Conservation (phyloP, 2,797 vertebrate genomes). For the Scarus forsteni region DNA sequence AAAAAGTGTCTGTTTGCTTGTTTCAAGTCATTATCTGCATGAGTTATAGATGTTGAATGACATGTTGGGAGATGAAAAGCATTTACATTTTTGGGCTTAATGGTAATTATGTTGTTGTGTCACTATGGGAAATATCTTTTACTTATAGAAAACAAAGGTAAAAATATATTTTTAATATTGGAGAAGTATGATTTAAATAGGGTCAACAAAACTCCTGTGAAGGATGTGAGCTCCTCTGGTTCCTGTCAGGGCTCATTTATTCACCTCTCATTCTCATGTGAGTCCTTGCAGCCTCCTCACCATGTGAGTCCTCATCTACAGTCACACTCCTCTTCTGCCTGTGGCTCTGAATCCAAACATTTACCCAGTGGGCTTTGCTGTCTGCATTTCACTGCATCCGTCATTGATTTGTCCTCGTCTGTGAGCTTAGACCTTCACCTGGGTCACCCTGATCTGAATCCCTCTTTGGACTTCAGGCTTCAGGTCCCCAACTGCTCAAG, state of each 20-base stretch:
- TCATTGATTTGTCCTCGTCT: slow-evolving; percentile 72
- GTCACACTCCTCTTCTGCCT: slow-evolving; percentile 59
- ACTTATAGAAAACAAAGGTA: no score
- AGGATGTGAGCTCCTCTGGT: slow-evolving; percentile 49
- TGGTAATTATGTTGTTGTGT: no score
- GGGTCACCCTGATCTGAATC: slow-evolving; percentile 62
- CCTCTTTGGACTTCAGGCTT: slow-evolving; percentile 54
- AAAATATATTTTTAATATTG: no score
- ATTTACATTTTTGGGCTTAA: no score
- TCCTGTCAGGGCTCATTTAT: slow-evolving; percentile 69
- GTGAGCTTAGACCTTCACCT: slow-evolving; percentile 63
- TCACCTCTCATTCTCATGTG: slow-evolving; percentile 57
- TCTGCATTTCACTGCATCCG: slow-evolving; percentile 62
- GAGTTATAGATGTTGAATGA: no score
- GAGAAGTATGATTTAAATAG: background rate
- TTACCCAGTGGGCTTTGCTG: slow-evolving; percentile 58
- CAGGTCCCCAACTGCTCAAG: slow-evolving; percentile 58
- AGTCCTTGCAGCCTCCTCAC: slow-evolving; percentile 48
- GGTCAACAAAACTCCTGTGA: slow-evolving; percentile 19
- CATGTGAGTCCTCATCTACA: slow-evolving; percentile 65
- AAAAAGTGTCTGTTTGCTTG: no score
- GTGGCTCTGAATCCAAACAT: slow-evolving; percentile 70
- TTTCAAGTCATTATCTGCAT: no score
- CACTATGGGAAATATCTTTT: no score
- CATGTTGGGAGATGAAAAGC: no score